Percentiles rank a stretch among this genome's conserved stretches.
These are phyloP conservation scores for Pampusana beccarii DNA, from an alignment of 2,113 vertebrate genomes.

Conservation along the genomic window DNA sequence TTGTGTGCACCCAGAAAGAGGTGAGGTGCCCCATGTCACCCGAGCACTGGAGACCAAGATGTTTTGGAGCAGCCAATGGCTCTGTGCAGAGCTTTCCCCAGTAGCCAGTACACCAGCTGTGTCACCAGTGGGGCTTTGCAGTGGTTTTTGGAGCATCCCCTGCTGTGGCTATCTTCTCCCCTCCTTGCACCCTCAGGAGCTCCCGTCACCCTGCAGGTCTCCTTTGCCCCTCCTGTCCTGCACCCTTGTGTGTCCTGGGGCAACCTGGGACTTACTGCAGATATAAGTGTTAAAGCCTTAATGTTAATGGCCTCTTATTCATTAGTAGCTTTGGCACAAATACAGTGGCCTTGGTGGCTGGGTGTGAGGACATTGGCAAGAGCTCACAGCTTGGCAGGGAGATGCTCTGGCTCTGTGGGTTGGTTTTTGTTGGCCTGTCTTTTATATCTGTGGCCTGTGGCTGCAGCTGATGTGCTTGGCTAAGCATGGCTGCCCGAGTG, in stretches of 20 bases:
- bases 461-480: not conserved
- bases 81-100: not conserved
- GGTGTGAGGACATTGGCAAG: not conserved
- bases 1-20: not conserved
- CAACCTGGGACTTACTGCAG: not conserved
- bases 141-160: not conserved
- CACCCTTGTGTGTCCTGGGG: not conserved
- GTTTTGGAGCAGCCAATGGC: not conserved
- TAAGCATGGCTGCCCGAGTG: rapidly evolving
- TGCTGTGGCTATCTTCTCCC: not conserved
- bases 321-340: not conserved
- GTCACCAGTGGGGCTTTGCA: not conserved
- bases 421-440: rapidly evolving
- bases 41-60: rapidly evolving
- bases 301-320: not conserved
- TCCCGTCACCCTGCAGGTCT: not conserved
- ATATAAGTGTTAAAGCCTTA: not conserved
- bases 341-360: rapidly evolving
- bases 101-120: not conserved
- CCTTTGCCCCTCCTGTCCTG: not conserved
- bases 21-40: rapidly evolving
- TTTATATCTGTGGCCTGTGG: not conserved
- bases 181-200: not conserved
- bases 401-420: not conserved
- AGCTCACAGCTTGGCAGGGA: not conserved